Conservation (phyloP, 2,888 invertebrate species). For the Danaus chrysippus region DNA sequence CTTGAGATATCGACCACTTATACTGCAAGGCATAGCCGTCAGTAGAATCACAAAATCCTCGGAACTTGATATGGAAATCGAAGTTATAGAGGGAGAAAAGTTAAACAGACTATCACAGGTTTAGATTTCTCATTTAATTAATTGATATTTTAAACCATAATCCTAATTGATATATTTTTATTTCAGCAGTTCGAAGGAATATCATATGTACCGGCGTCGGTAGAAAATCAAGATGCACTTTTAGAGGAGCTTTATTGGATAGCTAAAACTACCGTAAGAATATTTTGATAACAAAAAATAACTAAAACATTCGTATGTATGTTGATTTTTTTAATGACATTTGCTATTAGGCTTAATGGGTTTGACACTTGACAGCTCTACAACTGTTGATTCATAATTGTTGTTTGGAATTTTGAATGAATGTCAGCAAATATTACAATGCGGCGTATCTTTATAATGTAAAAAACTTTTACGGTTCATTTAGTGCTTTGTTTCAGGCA, state of each 20-base stretch:
- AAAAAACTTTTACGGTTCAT: neutral
- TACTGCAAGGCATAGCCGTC: constrained; percentile 66
- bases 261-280: constrained; percentile 68
- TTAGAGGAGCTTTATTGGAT: constrained; percentile 69
- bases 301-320: no score
- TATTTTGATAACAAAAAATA: constrained; percentile 12
- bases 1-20: constrained; percentile 49
- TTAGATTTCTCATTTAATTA: neutral
- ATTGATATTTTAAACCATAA: neutral
- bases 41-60: constrained; percentile 61
- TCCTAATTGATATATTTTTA: constrained; percentile 30
- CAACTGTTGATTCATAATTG: no score
- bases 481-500: constrained; percentile 45
- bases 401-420: no score
- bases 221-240: constrained; percentile 52
- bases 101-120: constrained; percentile 52
- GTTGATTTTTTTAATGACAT: no score
- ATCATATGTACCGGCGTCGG: constrained; percentile 48
- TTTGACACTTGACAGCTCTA: no score
- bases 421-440: no score
- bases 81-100: constrained; percentile 66
- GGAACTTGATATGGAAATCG: constrained; percentile 69
- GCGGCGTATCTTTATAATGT: no score
- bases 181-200: constrained; percentile 55
- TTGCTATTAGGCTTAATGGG: no score